phyloP scores from a whole-genome alignment of 1,140 invertebrate species.

The Trachymyrmex septentrionalis region DNA sequence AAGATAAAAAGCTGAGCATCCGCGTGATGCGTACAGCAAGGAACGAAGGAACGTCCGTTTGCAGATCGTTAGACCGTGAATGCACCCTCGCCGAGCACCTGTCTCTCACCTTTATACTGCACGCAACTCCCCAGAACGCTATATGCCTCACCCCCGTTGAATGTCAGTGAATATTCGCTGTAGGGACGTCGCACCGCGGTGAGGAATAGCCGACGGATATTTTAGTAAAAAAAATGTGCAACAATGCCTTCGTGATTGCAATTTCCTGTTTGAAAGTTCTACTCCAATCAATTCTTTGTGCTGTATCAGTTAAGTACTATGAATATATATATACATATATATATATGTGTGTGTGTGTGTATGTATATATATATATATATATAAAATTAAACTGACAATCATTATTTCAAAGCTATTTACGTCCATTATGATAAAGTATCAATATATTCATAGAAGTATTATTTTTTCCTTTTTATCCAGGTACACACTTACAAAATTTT shows the following conservation, averaged over 20 bases:
- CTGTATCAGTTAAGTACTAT: background rate
- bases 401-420: too few relatives aligned
- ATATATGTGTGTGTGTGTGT: too few relatives aligned
- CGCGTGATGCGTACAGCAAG: slow-evolving; percentile 50
- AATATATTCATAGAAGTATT: too few relatives aligned
- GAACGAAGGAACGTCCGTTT: slow-evolving; percentile 64
- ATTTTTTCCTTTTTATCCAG: too few relatives aligned
- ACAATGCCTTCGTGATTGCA: slow-evolving; percentile 26
- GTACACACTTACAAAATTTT: too few relatives aligned
- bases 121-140: slow-evolving; percentile 48
- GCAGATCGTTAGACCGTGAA: slow-evolving; percentile 76
- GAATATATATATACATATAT: background rate
- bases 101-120: slow-evolving; percentile 68
- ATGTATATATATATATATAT: too few relatives aligned
- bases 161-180: slow-evolving; percentile 65
- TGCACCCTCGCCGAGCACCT: slow-evolving; percentile 75
- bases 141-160: slow-evolving; percentile 47
- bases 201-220: background rate
- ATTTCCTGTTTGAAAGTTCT: slow-evolving; percentile 14
- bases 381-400: too few relatives aligned
- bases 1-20: slow-evolving; percentile 62
- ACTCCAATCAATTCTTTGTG: background rate
- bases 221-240: slow-evolving; percentile 16
- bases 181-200: background rate
- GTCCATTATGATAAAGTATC: too few relatives aligned